phyloP scores from a whole-genome alignment of 2,797 vertebrate species.

The Rhincodon typus region DNA sequence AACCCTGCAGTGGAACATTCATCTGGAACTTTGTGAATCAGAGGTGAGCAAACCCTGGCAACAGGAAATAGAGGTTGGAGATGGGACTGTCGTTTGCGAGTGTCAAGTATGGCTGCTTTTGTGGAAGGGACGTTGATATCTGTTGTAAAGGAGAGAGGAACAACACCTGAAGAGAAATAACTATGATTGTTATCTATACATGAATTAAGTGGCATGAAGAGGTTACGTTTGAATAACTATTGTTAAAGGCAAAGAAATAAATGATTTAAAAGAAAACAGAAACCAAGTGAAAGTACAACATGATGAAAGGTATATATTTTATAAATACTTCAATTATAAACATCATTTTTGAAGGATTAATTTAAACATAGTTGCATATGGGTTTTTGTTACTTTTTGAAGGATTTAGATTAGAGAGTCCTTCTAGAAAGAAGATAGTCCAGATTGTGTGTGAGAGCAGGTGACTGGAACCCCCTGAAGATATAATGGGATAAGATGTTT shows the following conservation, averaged over 20 bases:
- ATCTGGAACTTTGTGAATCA: background rate
- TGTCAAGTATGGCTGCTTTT: background rate
- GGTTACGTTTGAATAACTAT: background rate
- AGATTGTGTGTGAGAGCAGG: no score
- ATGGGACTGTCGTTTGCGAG: background rate
- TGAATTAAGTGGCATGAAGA: background rate
- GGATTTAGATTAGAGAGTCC: no score
- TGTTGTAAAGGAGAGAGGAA: background rate
- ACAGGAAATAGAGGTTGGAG: background rate
- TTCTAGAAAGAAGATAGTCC: no score
- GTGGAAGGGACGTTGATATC: background rate
- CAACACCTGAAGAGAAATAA: no score
- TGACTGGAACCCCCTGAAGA: no score
- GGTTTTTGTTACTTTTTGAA: no score
- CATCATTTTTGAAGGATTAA: no score
- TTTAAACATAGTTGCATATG: no score
- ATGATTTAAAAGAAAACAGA: background rate
- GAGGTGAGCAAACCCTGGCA: background rate
- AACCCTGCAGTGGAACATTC: background rate
- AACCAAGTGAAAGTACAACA: background rate
- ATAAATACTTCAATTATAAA: no score
- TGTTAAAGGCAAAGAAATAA: background rate
- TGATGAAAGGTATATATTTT: no score
- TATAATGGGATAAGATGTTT: no score
- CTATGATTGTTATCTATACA: background rate